phyloP scores from a whole-genome alignment of 2,113 vertebrate species.

The Passer domesticus region DNA sequence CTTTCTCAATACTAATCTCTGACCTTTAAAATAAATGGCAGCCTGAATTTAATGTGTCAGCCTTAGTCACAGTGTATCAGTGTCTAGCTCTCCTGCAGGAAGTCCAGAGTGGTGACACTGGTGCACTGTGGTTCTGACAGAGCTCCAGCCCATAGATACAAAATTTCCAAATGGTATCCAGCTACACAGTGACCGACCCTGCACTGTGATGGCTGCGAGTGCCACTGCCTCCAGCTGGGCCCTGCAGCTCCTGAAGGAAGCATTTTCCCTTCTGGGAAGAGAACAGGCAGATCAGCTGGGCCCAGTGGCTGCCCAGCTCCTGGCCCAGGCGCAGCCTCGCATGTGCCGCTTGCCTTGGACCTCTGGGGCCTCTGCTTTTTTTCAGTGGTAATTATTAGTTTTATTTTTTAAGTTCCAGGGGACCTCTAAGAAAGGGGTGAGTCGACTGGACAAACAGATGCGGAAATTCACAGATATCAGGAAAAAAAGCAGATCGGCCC shows the following conservation, averaged over 20 bases:
- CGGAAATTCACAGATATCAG: conserved; percentile 93
- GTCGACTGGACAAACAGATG: conserved; percentile 98
- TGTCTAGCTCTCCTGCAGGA: not conserved
- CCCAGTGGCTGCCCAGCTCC: not conserved
- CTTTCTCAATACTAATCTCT: not conserved
- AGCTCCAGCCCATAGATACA: not conserved
- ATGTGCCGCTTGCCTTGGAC: not conserved
- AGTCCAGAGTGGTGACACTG: not conserved
- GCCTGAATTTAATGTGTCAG: not conserved
- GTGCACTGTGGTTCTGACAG: not conserved
- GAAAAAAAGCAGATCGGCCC: conserved; percentile 90
- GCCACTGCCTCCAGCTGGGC: not conserved
- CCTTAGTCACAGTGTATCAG: not conserved
- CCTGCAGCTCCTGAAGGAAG: not conserved
- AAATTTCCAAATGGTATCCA: not conserved
- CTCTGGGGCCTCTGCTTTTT: conserved; percentile 39
- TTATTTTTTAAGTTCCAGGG: conserved; percentile 82
- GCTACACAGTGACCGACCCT: not conserved
- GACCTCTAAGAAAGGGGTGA: conserved; percentile 91
- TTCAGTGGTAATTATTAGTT: conserved; percentile 48
- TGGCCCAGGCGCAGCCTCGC: not conserved
- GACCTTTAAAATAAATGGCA: not conserved
- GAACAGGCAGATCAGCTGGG: not conserved
- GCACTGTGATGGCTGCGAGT: not conserved
- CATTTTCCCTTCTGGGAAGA: not conserved